A percentile compares a stretch with the other conserved stretches of the same genome.
Conservation (phyloP, 2,113 vertebrate genomes). For the Barnardius zonarius region DNA sequence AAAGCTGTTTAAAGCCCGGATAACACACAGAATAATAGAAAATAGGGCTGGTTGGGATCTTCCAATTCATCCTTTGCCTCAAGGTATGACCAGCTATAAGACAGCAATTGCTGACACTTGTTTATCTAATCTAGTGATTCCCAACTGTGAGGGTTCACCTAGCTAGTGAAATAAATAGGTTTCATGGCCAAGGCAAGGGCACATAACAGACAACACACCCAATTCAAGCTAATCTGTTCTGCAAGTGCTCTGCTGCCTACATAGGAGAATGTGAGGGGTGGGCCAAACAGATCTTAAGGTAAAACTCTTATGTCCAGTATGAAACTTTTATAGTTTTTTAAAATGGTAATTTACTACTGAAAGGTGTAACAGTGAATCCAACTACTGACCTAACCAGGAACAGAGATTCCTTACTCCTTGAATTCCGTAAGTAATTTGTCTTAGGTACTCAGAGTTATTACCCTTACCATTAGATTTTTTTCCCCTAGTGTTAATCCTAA, state of each 20-base stretch:
- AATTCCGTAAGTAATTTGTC: neutral
- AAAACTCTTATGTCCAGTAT: neutral
- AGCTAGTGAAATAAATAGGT: neutral
- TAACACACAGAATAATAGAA: neutral
- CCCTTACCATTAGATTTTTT: neutral
- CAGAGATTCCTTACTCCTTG: neutral
- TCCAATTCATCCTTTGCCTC: neutral
- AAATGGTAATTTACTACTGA: neutral
- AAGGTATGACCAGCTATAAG: neutral
- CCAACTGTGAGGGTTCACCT: neutral
- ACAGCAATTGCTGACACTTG: neutral
- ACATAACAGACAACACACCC: accelerated
- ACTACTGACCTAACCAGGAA: neutral
- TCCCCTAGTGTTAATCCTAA: neutral
- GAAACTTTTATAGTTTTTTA: neutral
- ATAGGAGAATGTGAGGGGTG: neutral
- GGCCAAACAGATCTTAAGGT: neutral
- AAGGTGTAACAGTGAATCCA: neutral
- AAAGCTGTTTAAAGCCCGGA: neutral
- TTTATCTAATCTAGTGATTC: neutral
- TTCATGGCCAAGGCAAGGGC: neutral
- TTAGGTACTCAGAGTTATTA: neutral
- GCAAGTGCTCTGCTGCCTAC: neutral
- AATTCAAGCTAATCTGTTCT: neutral
- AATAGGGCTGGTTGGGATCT: neutral